A percentile compares a stretch with the other conserved stretches of the same genome.
These are phyloP conservation scores for Hemicentrotus pulcherrimus DNA, from an alignment of 35 echinoderm and acorn worm species.

Conservation along the genomic window DNA sequence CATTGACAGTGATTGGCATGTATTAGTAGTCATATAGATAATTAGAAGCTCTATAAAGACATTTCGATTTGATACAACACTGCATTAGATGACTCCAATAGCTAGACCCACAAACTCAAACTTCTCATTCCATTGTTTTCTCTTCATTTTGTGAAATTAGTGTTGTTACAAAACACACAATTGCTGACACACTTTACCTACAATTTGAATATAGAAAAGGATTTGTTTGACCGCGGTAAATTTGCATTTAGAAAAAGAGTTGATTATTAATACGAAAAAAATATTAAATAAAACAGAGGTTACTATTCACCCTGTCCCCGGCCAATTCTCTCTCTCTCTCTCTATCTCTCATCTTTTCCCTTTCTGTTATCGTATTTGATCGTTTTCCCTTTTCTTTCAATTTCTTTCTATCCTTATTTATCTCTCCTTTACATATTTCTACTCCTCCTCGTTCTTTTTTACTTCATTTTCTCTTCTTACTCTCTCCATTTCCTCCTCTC, in stretches of 20 bases:
- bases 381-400: not conserved
- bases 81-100: not conserved
- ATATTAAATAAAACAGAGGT: no score
- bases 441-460: not conserved
- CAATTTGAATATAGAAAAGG: no score
- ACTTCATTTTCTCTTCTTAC: not conserved
- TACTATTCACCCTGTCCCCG: not conserved
- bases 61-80: not conserved
- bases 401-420: not conserved
- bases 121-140: not conserved
- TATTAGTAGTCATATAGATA: not conserved
- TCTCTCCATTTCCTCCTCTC: not conserved
- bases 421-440: not conserved
- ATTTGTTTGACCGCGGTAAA: no score
- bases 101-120: no score
- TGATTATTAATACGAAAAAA: no score
- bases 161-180: no score
- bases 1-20: not conserved
- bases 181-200: no score
- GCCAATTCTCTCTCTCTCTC: not conserved
- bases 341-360: not conserved
- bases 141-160: not conserved
- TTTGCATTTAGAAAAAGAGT: no score
- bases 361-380: not conserved
- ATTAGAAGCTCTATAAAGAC: not conserved